phyloP scores from a whole-genome alignment of 1,140 invertebrate species.

The Rhizoglyphus robini region DNA sequence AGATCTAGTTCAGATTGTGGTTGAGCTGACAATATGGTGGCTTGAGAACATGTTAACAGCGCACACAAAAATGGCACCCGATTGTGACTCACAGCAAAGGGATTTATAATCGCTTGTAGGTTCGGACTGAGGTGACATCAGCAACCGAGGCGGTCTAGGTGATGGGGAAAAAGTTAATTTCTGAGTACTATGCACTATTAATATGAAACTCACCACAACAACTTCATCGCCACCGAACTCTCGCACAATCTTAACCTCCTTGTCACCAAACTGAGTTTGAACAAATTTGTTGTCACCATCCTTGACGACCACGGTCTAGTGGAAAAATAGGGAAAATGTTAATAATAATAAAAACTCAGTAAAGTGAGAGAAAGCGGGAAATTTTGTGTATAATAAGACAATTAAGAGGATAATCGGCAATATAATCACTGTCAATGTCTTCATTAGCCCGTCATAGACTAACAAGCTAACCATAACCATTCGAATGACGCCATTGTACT shows the following conservation, averaged over 20 bases:
- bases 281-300: constrained; percentile 44
- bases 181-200: background rate
- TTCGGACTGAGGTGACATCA: constrained; percentile 18
- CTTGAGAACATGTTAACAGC: too few species aligned
- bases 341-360: background rate
- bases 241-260: constrained; percentile 18
- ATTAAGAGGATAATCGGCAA: too few species aligned
- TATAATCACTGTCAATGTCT: too few species aligned
- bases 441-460: too few species aligned
- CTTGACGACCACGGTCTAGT: background rate
- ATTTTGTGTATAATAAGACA: too few species aligned
- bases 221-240: constrained; percentile 21
- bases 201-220: constrained; percentile 10
- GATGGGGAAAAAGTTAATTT: background rate
- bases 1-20: too few species aligned
- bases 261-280: constrained; percentile 44
- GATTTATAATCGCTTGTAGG: constrained; percentile 16
- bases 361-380: too few species aligned
- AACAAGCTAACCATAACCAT: too few species aligned
- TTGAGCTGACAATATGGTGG: too few species aligned
- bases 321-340: background rate
- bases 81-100: too few species aligned
- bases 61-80: too few species aligned
- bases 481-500: too few species aligned
- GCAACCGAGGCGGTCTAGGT: constrained; percentile 12